Conservation (phyloP, 2,888 invertebrate genomes). For the Abrostola triplasia region DNA sequence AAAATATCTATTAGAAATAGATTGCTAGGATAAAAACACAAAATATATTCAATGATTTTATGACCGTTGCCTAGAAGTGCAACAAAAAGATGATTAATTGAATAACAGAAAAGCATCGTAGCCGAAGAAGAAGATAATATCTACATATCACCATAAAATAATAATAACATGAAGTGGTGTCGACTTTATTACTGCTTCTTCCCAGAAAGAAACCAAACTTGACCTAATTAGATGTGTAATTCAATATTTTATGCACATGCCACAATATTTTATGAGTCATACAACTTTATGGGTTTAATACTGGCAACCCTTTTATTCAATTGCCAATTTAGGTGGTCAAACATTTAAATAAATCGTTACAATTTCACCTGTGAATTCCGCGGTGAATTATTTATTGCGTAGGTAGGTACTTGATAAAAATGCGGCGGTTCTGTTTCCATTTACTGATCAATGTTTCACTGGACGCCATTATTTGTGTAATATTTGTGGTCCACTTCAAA, state of each 20-base stretch:
- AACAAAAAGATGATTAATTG: no score
- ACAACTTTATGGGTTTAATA: constrained; percentile 13
- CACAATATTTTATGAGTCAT: constrained; percentile 55
- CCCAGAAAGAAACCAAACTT: constrained; percentile 53
- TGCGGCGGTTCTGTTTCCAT: background rate
- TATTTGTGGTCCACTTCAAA: no score
- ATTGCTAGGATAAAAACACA: background rate
- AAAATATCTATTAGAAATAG: background rate
- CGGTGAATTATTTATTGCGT: background rate
- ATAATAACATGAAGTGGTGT: background rate
- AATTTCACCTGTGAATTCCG: background rate
- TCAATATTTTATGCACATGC: constrained; percentile 56
- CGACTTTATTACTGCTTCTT: constrained; percentile 34
- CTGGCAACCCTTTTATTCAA: constrained; percentile 6
- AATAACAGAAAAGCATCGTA: no score
- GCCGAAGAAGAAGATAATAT: no score
- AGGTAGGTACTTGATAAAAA: background rate
- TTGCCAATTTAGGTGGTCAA: constrained; percentile 1
- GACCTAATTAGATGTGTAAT: constrained; percentile 48
- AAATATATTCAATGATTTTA: no score
- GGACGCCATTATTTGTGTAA: background rate
- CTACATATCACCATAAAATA: no score
- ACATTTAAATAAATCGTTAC: constrained; percentile 4
- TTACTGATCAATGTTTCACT: background rate
- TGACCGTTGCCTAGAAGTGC: no score